Percentiles rank a stretch among this genome's conserved stretches.
phyloP scores from a whole-genome alignment of 2,797 vertebrate genomes.

The Sphenodon punctatus region DNA sequence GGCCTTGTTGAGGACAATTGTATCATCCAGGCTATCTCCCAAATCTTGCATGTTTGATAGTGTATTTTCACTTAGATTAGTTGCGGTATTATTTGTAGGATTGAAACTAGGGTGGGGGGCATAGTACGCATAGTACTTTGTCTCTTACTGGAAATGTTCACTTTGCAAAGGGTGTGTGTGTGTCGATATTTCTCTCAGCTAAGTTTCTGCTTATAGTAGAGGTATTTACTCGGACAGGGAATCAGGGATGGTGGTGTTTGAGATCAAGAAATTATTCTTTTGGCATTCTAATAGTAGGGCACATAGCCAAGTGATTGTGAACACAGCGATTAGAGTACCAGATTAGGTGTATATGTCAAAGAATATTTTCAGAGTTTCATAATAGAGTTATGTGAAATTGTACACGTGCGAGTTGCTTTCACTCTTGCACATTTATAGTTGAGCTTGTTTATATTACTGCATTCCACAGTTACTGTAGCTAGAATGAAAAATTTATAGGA shows the following conservation, averaged over 20 bases:
- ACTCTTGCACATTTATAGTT: too few species aligned
- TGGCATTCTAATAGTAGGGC: neutral
- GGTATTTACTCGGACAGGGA: accelerated
- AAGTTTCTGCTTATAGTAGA: neutral
- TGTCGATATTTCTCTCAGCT: accelerated
- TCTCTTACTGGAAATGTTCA: neutral
- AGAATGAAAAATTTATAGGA: too few species aligned
- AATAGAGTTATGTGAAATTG: neutral
- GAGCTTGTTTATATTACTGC: too few species aligned
- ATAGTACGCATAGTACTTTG: neutral
- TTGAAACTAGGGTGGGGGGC: too few species aligned
- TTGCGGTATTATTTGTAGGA: neutral
- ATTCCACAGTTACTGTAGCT: too few species aligned
- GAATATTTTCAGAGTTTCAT: accelerated
- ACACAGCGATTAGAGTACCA: accelerated
- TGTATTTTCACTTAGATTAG: accelerated
- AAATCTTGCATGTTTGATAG: accelerated
- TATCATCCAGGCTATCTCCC: neutral
- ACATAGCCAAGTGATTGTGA: accelerated
- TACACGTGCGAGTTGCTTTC: too few species aligned
- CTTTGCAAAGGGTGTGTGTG: accelerated
- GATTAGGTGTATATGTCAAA: accelerated
- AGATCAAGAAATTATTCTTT: neutral
- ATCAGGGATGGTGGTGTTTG: neutral
- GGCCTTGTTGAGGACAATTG: neutral